Evolutionary conservation across 2,797 vertebrate genomes (phyloP).

Genomic region (Lophius americanus): DNA sequence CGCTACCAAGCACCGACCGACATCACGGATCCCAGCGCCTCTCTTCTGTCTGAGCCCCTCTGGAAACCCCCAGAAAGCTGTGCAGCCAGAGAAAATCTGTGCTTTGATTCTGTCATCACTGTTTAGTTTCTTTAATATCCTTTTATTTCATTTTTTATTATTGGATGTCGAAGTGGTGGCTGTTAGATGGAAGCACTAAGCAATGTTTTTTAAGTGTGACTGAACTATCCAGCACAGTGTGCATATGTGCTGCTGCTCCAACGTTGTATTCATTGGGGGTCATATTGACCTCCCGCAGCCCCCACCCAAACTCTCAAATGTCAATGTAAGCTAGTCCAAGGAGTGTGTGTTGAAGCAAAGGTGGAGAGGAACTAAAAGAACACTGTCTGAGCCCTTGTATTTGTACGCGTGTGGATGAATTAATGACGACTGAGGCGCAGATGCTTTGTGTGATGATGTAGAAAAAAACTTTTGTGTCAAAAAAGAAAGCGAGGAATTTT

Average conservation of each 20-base stretch:
- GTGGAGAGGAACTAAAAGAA: slow-evolving; percentile 69
- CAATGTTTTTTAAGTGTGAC: slow-evolving; percentile 62
- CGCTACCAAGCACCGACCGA: slow-evolving; percentile 46
- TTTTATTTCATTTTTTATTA: slow-evolving; percentile 72
- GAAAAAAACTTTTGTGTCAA: slow-evolving; percentile 76
- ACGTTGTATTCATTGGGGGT: slow-evolving; percentile 66
- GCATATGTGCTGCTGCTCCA: slow-evolving; percentile 87
- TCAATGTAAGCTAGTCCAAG: slow-evolving; percentile 88
- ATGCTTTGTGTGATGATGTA: slow-evolving; percentile 45
- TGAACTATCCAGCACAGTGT: slow-evolving; percentile 79
- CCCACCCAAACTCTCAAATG: slow-evolving; percentile 76
- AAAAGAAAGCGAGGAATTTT: slow-evolving; percentile 79
- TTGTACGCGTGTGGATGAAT: slow-evolving; percentile 51
- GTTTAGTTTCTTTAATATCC: slow-evolving; percentile 70
- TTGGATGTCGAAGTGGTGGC: slow-evolving; percentile 55
- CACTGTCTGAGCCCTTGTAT: slow-evolving; percentile 79
- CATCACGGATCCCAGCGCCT: slow-evolving; percentile 58
- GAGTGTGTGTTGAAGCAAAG: slow-evolving; percentile 65
- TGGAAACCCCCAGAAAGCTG: slow-evolving; percentile 53
- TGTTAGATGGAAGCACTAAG: slow-evolving; percentile 68
- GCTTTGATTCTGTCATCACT: slow-evolving; percentile 73
- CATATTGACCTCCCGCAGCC: slow-evolving; percentile 72
- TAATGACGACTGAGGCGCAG: slow-evolving; percentile 44
- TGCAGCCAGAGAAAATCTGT: slow-evolving; percentile 68
- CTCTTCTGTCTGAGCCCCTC: slow-evolving; percentile 48